phyloP scores from a whole-genome alignment of 2,888 invertebrate genomes.

The Ectemnius cavifrons region DNA sequence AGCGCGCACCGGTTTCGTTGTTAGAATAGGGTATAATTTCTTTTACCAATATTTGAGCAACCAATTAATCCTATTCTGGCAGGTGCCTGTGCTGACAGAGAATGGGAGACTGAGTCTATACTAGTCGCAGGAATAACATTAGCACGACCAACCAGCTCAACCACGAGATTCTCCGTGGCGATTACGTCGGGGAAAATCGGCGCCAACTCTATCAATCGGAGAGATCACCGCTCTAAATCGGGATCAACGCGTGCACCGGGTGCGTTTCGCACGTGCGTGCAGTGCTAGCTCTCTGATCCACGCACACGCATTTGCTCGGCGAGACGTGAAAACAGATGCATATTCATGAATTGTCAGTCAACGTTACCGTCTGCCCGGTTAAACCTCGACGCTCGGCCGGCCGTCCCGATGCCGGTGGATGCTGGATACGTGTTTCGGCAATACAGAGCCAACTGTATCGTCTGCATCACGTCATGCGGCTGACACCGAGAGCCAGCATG shows the following conservation, averaged over 20 bases:
- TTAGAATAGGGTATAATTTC: too few relatives aligned
- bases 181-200: background rate
- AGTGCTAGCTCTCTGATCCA: constrained; percentile 27
- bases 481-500: constrained; percentile 40
- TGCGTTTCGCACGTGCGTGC: constrained; percentile 52
- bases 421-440: constrained; percentile 47
- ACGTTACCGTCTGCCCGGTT: constrained; percentile 21
- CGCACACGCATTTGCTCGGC: constrained; percentile 30
- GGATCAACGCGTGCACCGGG: constrained; percentile 39
- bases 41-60: too few relatives aligned
- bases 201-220: too few relatives aligned
- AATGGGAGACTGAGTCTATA: too few relatives aligned
- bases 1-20: too few relatives aligned
- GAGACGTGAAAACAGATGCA: constrained; percentile 66
- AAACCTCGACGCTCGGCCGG: background rate
- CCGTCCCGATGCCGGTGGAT: constrained; percentile 13
- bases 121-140: too few relatives aligned
- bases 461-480: constrained; percentile 17
- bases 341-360: constrained; percentile 65
- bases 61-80: too few relatives aligned
- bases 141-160: too few relatives aligned
- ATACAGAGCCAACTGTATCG: constrained; percentile 35
- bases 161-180: background rate
- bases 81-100: too few relatives aligned
- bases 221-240: background rate